Evolutionary conservation across 1,140 invertebrate species (phyloP).

Genomic region (Saccostrea echinata): DNA sequence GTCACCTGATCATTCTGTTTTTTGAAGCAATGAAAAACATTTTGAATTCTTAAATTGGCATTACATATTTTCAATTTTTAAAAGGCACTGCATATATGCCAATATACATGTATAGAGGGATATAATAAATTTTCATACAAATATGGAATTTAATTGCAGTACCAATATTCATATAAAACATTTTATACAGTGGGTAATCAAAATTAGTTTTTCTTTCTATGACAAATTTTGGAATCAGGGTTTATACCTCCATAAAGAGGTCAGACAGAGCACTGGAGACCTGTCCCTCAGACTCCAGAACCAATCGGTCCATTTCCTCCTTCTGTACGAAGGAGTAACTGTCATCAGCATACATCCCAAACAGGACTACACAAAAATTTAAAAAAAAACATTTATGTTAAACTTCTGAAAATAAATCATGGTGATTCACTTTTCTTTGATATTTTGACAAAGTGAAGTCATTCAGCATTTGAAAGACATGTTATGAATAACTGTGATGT

Average conservation of each 20-base stretch:
- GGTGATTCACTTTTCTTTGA: too few relatives aligned
- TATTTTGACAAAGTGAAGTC: too few relatives aligned
- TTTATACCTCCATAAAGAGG: conserved; percentile 81
- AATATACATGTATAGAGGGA: too few relatives aligned
- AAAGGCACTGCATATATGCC: too few relatives aligned
- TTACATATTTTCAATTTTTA: too few relatives aligned
- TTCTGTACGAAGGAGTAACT: conserved; percentile 87
- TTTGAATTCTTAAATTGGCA: background rate
- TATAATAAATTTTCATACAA: background rate
- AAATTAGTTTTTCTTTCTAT: background rate
- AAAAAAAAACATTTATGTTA: background rate
- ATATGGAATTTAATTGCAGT: background rate
- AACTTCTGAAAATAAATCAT: too few relatives aligned
- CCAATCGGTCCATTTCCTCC: conserved; percentile 87
- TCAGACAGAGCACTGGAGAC: conserved; percentile 80
- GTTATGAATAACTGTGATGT: too few relatives aligned
- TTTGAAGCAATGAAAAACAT: conserved; percentile 44
- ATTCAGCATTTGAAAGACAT: too few relatives aligned
- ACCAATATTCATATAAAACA: background rate
- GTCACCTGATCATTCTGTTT: conserved; percentile 77
- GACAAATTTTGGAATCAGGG: background rate
- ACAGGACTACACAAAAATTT: conserved; percentile 89
- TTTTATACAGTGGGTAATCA: background rate
- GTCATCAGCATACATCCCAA: conserved; percentile 92
- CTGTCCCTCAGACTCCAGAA: conserved; percentile 83